These are phyloP conservation scores for Cheilosia soror DNA, from an alignment of 2,888 invertebrate species.

Conservation along the genomic window DNA sequence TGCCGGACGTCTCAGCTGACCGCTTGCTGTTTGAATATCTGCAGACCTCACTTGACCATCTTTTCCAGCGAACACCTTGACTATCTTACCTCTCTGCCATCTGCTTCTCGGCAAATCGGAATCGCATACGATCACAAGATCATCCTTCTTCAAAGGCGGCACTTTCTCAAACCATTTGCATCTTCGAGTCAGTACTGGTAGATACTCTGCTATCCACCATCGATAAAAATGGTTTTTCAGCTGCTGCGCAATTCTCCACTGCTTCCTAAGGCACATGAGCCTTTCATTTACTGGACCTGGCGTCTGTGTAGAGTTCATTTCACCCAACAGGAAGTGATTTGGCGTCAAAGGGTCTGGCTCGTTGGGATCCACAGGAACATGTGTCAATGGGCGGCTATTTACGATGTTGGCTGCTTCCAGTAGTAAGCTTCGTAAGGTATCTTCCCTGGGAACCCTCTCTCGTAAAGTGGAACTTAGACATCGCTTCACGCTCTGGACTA, in stretches of 20 bases:
- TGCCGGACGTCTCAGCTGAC: too few species aligned
- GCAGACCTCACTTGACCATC: neutral
- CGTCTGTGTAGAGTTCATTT: neutral
- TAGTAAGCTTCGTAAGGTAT: neutral
- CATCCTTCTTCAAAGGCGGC: neutral
- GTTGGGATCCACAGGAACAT: neutral
- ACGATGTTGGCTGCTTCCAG: conserved; percentile 7
- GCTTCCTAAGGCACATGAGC: neutral
- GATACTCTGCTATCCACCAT: neutral
- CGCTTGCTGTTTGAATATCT: too few species aligned
- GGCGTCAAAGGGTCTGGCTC: conserved; percentile 7
- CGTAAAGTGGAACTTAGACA: neutral
- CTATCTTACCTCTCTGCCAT: conserved; percentile 1
- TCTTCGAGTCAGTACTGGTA: neutral
- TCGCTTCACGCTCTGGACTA: too few species aligned
- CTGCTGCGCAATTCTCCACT: neutral
- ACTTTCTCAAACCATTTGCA: neutral
- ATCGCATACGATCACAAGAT: neutral
- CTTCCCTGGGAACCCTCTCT: neutral
- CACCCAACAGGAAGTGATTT: conserved; percentile 11
- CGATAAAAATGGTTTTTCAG: neutral
- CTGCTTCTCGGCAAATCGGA: too few species aligned
- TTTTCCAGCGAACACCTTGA: neutral
- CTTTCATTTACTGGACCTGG: neutral
- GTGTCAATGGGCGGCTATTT: conserved; percentile 11